Conservation (phyloP, 2,888 invertebrate species). For the Amphipoea oculea region DNA sequence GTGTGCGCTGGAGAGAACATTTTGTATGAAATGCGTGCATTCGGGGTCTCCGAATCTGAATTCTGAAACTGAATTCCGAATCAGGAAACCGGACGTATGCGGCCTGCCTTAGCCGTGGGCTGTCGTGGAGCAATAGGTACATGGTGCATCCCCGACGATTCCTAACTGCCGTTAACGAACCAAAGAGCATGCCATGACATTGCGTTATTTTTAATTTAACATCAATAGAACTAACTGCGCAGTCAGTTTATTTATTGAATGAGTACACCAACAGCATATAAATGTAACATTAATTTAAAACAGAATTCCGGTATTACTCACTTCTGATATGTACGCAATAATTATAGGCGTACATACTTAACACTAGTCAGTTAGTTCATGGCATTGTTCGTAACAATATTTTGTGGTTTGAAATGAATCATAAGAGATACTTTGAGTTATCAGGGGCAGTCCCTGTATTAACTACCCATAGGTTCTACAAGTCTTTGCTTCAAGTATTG, state of each 20-base stretch:
- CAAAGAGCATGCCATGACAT: background rate
- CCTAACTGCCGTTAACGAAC: background rate
- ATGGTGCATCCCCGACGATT: slow-evolving; percentile 9
- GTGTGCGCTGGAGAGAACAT: too few relatives aligned
- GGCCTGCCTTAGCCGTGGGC: too few relatives aligned
- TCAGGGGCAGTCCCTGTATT: background rate
- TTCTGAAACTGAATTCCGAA: too few relatives aligned
- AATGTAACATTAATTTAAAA: background rate
- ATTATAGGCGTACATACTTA: background rate
- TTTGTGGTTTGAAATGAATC: slow-evolving; percentile 2
- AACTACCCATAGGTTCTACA: too few relatives aligned
- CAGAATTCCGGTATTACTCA: background rate
- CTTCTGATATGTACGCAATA: background rate
- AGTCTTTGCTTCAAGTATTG: background rate
- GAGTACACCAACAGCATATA: too few relatives aligned
- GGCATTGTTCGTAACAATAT: background rate
- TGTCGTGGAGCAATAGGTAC: background rate
- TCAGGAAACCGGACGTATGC: too few relatives aligned
- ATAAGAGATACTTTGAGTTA: background rate
- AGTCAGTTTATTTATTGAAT: background rate
- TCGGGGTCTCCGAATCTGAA: too few relatives aligned
- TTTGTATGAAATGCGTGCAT: too few relatives aligned
- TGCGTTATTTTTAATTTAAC: background rate
- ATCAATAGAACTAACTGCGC: background rate
- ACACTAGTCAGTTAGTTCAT: background rate